Evolutionary conservation across 1,140 invertebrate species (phyloP), one percentile per base, ranked within the genome.

Genomic region (Drosophila baimaii): DNA sequence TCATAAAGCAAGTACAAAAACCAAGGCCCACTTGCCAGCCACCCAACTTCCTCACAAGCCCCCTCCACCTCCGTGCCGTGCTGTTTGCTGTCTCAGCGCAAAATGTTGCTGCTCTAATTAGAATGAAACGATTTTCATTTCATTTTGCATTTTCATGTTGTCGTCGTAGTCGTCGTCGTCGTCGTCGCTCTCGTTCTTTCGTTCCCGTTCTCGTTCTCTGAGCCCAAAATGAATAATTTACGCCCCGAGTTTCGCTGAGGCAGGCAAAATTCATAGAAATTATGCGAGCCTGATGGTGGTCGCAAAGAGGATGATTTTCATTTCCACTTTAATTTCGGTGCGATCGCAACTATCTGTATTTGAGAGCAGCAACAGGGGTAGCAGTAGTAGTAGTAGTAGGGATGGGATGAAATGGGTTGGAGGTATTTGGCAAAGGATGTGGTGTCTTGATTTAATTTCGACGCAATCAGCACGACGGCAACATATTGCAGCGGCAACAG

Each of bases 121-220:
- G 83, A 85, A 85, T 88, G 82, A 86, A 85, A 86, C 83, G 79
- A 85, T 85, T 85, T 85, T 85, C 83, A 85, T 85, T 85, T 85
- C 73, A 77, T 77, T 76, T 76, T 85, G 66, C 82, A 85, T 84
- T 84, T 84, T 81, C 78, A 85, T 84, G 66, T 80, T 85, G 77
- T 80, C 69, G 65, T 58, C 49, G 63, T 33, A 35, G 57, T 62
- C 5, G 62, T 33, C 19, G 55, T 21, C n/a, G 52, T 33, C 15
- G 54, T 43, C 46, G 33, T 59, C 29, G 59, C 27, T 58, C 35
- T 68, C 52, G 59, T 59, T 64, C 55, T n/a, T n/a, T 43, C 74
- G 46, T 39, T 43, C 61, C 25, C 27, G 39, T 69, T 43, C 49
- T 70, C 49, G 49, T 59, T 66, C 37, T 56, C 57, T 57, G 65